Evolutionary conservation across 2,888 invertebrate genomes (phyloP).

Genomic region (Platycnemis pennipes): DNA sequence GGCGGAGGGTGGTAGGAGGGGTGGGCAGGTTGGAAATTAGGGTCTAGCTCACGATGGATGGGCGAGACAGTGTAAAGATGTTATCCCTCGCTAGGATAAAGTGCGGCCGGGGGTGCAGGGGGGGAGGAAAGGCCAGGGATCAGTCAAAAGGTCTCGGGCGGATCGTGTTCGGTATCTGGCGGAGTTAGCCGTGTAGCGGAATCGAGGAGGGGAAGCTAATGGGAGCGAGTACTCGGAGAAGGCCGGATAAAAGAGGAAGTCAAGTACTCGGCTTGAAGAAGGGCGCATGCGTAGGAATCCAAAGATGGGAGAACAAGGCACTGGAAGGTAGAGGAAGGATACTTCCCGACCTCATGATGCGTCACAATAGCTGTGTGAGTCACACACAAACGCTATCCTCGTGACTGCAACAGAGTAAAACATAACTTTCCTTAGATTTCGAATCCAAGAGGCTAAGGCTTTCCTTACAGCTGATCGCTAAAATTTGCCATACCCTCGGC

Average conservation of each 20-base stretch:
- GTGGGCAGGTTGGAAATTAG: conserved; percentile 11
- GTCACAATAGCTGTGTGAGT: no score
- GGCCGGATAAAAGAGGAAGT: background rate
- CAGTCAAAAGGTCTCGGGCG: background rate
- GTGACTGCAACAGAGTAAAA: no score
- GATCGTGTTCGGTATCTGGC: background rate
- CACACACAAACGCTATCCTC: no score
- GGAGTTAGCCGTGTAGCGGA: background rate
- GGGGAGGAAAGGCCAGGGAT: background rate
- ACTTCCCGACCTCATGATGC: no score
- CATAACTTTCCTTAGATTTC: no score
- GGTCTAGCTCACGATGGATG: conserved; percentile 33
- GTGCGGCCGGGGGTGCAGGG: background rate
- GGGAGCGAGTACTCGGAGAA: background rate
- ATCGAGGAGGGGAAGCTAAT: background rate
- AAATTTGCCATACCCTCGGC: no score
- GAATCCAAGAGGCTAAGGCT: no score
- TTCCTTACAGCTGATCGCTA: no score
- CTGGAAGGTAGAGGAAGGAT: no score
- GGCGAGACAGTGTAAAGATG: conserved; percentile 42
- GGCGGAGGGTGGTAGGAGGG: background rate
- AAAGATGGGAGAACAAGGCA: background rate
- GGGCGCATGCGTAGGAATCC: background rate
- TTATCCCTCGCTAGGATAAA: background rate
- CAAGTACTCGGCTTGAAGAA: background rate